Evolutionary conservation across 2,113 vertebrate genomes (phyloP).

Genomic region (Copsychus sechellarum): DNA sequence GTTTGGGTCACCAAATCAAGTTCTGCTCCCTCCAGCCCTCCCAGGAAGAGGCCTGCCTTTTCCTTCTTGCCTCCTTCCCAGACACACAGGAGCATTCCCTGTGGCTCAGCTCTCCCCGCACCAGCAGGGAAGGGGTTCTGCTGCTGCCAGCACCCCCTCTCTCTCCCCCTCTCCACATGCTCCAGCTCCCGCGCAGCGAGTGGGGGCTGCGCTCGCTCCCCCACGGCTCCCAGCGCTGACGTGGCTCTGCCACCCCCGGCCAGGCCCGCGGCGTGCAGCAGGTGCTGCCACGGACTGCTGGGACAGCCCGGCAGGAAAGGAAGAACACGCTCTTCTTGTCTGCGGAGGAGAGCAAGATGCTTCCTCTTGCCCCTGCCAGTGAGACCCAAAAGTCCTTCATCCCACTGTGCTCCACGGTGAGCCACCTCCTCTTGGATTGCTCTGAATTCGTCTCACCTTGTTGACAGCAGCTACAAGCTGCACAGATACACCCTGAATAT

Average conservation of each 20-base stretch:
- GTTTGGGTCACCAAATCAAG: neutral
- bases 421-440: neutral
- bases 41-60: neutral
- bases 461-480: neutral
- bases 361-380: neutral
- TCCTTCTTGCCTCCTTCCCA: neutral
- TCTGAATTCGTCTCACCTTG: neutral
- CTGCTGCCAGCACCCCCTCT: neutral
- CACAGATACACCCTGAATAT: neutral
- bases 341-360: neutral
- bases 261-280: neutral
- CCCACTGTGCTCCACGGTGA: neutral
- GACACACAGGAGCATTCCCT: fast-evolving
- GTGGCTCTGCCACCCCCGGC: neutral
- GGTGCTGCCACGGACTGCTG: neutral
- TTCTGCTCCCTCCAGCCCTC: neutral
- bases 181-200: neutral
- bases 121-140: neutral
- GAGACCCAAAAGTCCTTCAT: neutral
- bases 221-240: neutral
- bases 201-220: slow-evolving; percentile 5
- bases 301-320: neutral
- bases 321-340: neutral
- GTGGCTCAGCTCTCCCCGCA: fast-evolving
- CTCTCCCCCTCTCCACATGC: slow-evolving; percentile 1